Conservation (phyloP, 2,888 invertebrate genomes). For the Pelosia muscerda region DNA sequence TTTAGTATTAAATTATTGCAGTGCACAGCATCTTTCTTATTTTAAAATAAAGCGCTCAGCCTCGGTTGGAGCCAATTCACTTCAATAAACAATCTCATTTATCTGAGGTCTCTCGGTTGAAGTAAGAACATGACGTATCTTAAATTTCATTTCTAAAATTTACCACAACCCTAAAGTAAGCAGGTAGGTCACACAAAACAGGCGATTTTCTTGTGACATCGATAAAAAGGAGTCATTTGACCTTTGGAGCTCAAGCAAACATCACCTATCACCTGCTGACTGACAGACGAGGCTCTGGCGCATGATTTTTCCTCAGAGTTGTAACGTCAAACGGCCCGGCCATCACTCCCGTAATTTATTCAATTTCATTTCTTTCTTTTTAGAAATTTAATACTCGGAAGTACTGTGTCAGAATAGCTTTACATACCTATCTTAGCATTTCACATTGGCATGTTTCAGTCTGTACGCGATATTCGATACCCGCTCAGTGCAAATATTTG, state of each 20-base stretch:
- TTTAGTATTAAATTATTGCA: slow-evolving; percentile 3
- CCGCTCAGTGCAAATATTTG: too few relatives aligned
- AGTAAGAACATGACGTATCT: not conserved
- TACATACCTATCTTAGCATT: not conserved
- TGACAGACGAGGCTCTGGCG: not conserved
- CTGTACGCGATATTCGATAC: too few relatives aligned
- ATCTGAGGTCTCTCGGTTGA: not conserved
- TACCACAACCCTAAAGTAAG: too few relatives aligned
- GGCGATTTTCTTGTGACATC: not conserved
- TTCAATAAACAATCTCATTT: not conserved
- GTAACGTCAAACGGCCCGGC: not conserved
- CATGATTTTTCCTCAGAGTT: not conserved
- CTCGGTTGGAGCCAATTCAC: not conserved
- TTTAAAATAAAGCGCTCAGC: not conserved
- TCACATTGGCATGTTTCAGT: not conserved
- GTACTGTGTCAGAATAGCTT: not conserved
- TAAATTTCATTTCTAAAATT: not conserved
- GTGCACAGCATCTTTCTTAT: not conserved
- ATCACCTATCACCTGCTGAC: not conserved
- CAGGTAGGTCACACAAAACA: too few relatives aligned
- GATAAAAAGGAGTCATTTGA: not conserved
- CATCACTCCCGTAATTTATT: not conserved
- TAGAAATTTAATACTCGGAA: not conserved
- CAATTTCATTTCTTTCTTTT: not conserved
- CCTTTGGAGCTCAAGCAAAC: not conserved